phyloP scores from a whole-genome alignment of 2,113 vertebrate genomes.

The Tenrec ecaudatus region DNA sequence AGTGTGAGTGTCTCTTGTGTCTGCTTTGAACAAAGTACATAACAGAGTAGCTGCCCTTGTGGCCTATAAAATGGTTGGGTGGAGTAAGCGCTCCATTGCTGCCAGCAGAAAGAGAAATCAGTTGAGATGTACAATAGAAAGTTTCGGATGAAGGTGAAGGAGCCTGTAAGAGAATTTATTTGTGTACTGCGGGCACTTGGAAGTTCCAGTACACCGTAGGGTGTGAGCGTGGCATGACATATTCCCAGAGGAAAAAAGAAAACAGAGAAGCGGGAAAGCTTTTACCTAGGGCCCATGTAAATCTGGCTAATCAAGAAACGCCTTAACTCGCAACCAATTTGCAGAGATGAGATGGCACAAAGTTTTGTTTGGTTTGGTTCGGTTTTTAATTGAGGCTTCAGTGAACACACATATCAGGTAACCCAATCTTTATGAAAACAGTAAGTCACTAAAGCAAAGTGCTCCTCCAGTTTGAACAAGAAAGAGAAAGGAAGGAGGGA shows the following conservation, averaged over 20 bases:
- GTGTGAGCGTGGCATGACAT: not conserved
- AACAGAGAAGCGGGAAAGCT: not conserved
- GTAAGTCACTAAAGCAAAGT: not conserved
- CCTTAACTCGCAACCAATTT: not conserved
- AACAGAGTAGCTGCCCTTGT: not conserved
- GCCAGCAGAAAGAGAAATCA: not conserved
- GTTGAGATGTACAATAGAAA: not conserved
- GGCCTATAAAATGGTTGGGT: not conserved
- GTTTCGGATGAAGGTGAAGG: not conserved
- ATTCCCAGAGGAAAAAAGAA: not conserved
- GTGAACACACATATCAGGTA: not conserved
- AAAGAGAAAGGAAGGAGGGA: not conserved
- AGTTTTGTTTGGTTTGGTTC: not conserved
- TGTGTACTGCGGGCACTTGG: not conserved
- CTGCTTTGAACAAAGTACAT: not conserved
- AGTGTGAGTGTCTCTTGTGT: not conserved
- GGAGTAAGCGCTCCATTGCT: not conserved
- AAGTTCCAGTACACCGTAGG: not conserved
- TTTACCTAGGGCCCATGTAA: not conserved
- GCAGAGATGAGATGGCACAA: too few relatives aligned
- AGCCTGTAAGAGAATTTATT: not conserved
- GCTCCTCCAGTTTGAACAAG: not conserved
- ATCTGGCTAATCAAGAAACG: not conserved
- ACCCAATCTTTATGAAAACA: not conserved
- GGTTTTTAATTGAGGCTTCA: not conserved